Evolutionary conservation across 2,797 vertebrate species (phyloP).

Genomic region (Crocodylus rhombifer): DNA sequence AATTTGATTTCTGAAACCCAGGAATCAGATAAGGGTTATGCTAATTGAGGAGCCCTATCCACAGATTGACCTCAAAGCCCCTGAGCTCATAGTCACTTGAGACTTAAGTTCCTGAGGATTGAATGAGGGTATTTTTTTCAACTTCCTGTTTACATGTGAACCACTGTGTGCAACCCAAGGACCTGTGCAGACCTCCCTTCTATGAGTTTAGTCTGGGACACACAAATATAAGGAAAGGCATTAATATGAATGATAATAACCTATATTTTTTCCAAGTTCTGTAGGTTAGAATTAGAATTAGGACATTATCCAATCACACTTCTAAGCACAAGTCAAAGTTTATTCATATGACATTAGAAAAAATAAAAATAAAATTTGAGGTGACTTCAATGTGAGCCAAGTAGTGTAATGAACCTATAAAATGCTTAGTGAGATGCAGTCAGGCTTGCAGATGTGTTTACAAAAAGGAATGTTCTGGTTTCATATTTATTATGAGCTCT

Average conservation of each 20-base stretch:
- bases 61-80: too few relatives aligned
- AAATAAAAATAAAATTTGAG: conserved; percentile 79
- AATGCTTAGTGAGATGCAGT: conserved; percentile 82
- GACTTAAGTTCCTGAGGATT: not conserved
- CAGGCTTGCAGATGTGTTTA: conserved; percentile 80
- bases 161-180: not conserved
- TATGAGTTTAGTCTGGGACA: conserved; percentile 5
- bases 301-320: conserved; percentile 59
- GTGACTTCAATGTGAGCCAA: conserved; percentile 83
- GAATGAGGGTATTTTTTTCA: not conserved
- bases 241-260: conserved; percentile 8
- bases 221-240: conserved; percentile 9
- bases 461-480: conserved; percentile 77
- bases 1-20: too few relatives aligned
- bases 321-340: conserved; percentile 72
- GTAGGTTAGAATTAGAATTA: conserved; percentile 41
- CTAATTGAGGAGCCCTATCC: too few relatives aligned
- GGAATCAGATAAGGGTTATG: too few relatives aligned
- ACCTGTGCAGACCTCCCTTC: not conserved
- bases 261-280: conserved; percentile 24
- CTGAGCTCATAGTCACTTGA: too few relatives aligned
- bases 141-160: not conserved
- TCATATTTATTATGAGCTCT: conserved; percentile 79
- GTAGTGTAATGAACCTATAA: conserved; percentile 80
- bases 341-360: conserved; percentile 67